A percentile compares a stretch with the other conserved stretches of the same genome.
phyloP scores from a whole-genome alignment of 1,140 invertebrate species.

The Neomicropteryx cornuta region DNA sequence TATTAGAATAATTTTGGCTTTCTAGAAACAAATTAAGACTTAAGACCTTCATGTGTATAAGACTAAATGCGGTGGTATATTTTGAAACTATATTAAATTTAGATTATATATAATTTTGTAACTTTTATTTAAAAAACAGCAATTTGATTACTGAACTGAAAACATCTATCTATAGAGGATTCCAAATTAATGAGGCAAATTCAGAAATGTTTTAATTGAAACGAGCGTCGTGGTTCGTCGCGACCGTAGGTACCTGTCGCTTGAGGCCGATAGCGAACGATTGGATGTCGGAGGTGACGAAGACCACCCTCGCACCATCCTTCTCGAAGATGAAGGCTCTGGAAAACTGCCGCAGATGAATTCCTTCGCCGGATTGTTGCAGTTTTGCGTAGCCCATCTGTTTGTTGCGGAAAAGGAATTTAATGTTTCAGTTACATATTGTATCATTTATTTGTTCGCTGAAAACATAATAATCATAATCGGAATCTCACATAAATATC shows the following conservation, averaged over 20 bases:
- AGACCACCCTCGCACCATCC: conserved; percentile 58
- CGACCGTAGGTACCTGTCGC: conserved; percentile 63
- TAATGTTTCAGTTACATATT: background rate
- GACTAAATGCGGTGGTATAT: no score
- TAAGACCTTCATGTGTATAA: no score
- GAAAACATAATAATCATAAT: background rate
- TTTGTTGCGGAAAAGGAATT: background rate
- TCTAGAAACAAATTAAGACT: no score
- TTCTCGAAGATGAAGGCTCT: conserved; percentile 79
- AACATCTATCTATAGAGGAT: no score
- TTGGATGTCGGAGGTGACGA: conserved; percentile 71
- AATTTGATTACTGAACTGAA: no score
- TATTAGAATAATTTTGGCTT: no score
- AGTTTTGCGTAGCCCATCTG: conserved; percentile 91
- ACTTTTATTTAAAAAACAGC: no score
- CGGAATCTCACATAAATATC: background rate
- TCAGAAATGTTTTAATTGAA: no score
- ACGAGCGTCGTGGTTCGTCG: no score
- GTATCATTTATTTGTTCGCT: background rate
- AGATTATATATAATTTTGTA: no score
- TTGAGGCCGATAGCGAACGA: conserved; percentile 72
- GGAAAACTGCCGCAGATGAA: conserved; percentile 78
- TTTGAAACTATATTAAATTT: no score
- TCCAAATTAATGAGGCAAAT: no score
- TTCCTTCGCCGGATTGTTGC: conserved; percentile 65